These are phyloP conservation scores for Galerucella pusilla DNA, from an alignment of 2,888 invertebrate species.

Conservation along the genomic window DNA sequence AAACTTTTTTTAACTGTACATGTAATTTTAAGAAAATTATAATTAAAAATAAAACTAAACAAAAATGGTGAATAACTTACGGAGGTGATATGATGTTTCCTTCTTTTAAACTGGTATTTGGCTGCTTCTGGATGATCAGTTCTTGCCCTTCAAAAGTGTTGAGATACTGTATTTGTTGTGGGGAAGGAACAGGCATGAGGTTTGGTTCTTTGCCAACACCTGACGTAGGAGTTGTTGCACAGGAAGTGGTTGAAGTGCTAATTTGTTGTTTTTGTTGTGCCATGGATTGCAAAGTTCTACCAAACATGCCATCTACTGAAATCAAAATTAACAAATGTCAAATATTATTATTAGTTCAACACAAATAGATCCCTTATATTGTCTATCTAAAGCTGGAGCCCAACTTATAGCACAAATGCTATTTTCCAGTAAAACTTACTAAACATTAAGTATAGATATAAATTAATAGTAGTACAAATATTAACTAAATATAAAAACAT, in stretches of 20 bases:
- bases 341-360: slow-evolving; percentile 14
- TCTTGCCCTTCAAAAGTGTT: slow-evolving; percentile 97
- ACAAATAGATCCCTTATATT: not conserved
- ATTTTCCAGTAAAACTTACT: no score
- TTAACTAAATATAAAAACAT: no score
- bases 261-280: slow-evolving; percentile 71
- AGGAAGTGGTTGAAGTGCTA: slow-evolving; percentile 60
- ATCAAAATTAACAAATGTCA: slow-evolving; percentile 9
- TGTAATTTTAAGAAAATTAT: no score
- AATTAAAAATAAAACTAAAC: not conserved
- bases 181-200: slow-evolving; percentile 95
- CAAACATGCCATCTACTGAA: slow-evolving; percentile 72
- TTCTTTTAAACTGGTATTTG: slow-evolving; percentile 89
- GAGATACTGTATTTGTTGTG: slow-evolving; percentile 95
- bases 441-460: no score
- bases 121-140: slow-evolving; percentile 94
- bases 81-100: slow-evolving; percentile 79
- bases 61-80: slow-evolving; percentile 67
- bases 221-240: slow-evolving; percentile 59
- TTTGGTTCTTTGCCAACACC: slow-evolving; percentile 79
- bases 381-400: no score
- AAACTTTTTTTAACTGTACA: no score
- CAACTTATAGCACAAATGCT: no score
- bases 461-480: no score
- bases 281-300: slow-evolving; percentile 72